Base-by-base conservation (phyloP, 2,888 invertebrate genomes). In the Brachyopa scutellaris region DNA sequence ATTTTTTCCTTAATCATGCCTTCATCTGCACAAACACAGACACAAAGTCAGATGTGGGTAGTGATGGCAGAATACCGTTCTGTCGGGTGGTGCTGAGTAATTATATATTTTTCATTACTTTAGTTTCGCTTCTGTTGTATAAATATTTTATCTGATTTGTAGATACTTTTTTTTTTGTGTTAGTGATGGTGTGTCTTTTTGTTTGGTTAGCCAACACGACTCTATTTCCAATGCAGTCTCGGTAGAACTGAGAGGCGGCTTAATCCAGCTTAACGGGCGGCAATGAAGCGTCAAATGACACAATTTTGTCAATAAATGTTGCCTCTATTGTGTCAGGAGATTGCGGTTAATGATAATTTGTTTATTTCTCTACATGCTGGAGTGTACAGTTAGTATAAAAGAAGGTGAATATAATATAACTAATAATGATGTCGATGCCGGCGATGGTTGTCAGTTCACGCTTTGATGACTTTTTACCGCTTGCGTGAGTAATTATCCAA, bases 71-170 rank as follows among this genome's bases (percentile, higher is more conserved):
- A 7, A 8, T 26, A 5, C 7, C 7, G 8, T 26, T 5, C 15
- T 21, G 21, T 9, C 9, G 17, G 7, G 26, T 17, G 31, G 57
- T 26, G 57, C 76, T 42, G 70, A 76, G 76, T 82, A 82, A 82
- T 82, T 82, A 82, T 70, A 76, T 82, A 70, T 82, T 62, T 74
- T 80, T 80, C 66, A 55, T 74, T 76, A 42, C 76, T 64, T 82
- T 53, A 64, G 70, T 47, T 70, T 64, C 31, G 76, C 80, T 82
- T 64, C 80, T 82, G 82, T 77, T 82, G 64, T 66, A 57, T 61
- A 77, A 77, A 77, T 77, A 77, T 77, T 77, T 82, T 77, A 82
- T 77, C 77, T 31, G 70, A 76, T 76, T 47, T 77, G 55, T 57
- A 31, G 45, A 23, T 62, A 31, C 47, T 29, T 31, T 36, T 23